Percentiles rank a stretch among this genome's conserved stretches.
Conservation (phyloP, 1,140 invertebrate genomes). For the Anastrepha obliqua region DNA sequence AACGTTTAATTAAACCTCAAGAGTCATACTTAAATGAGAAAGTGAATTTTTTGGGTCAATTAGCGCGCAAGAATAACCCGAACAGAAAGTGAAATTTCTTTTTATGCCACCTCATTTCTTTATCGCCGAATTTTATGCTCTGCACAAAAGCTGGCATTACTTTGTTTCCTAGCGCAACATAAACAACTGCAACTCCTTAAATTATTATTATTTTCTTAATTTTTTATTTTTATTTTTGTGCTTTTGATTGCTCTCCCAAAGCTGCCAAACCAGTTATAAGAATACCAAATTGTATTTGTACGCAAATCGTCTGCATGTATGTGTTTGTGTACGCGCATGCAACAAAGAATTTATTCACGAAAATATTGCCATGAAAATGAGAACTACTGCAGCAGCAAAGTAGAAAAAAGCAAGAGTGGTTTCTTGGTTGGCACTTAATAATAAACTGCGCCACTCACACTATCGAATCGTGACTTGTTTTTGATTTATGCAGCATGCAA, state of each 20-base stretch:
- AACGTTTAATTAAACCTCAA: not conserved
- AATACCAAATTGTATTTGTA: slow-evolving; percentile 3
- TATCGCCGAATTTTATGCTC: not conserved
- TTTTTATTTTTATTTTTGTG: not conserved
- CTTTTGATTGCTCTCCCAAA: not conserved
- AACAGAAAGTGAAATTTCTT: slow-evolving; percentile 11
- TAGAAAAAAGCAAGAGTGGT: slow-evolving; percentile 29
- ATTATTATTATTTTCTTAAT: slow-evolving; percentile 12
- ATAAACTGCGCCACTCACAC: not conserved
- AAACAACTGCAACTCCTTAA: not conserved
- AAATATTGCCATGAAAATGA: slow-evolving; percentile 22
- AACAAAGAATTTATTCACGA: not conserved
- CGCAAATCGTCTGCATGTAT: not conserved
- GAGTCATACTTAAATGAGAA: not conserved
- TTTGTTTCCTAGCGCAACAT: not conserved
- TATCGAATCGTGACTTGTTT: slow-evolving; percentile 37
- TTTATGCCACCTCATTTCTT: not conserved
- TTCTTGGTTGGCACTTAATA: not conserved
- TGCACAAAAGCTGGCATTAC: not conserved
- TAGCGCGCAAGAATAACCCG: not conserved
- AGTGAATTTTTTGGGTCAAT: slow-evolving; percentile 23
- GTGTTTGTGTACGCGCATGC: not conserved
- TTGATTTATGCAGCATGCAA: slow-evolving; percentile 24
- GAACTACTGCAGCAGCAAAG: not conserved
- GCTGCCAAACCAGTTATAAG: slow-evolving; percentile 16